phyloP scores from a whole-genome alignment of 2,888 invertebrate genomes.

The Prostheceraeus crozeri region DNA sequence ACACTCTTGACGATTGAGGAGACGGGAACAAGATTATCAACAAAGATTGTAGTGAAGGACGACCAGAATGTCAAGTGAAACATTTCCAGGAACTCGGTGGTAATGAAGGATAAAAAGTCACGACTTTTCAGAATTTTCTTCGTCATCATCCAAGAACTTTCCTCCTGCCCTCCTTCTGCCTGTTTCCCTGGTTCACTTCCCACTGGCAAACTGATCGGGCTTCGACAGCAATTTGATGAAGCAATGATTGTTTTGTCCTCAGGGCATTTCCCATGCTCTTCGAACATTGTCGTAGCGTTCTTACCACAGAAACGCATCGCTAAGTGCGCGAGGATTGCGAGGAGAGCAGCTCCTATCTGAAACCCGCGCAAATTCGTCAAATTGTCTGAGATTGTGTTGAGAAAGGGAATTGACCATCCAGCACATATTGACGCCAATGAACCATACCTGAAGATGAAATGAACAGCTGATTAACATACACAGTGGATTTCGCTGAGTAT shows the following conservation, averaged over 20 bases:
- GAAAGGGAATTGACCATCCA: slow-evolving; percentile 1
- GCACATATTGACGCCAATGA: not conserved
- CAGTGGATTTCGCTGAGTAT: too few species aligned
- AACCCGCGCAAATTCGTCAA: not conserved
- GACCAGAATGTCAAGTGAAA: slow-evolving; percentile 9
- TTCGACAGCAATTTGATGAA: not conserved
- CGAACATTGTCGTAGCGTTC: not conserved
- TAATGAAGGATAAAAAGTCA: not conserved
- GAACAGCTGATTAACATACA: too few species aligned
- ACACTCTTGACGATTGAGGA: not conserved
- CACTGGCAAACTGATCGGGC: not conserved
- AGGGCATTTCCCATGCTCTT: too few species aligned
- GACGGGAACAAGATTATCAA: slow-evolving; percentile 1
- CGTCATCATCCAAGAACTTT: not conserved
- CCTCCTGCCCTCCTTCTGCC: too few species aligned
- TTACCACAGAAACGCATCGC: not conserved
- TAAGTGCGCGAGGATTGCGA: not conserved
- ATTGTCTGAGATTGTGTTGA: not conserved
- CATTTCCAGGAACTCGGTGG: not conserved
- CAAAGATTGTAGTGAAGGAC: not conserved
- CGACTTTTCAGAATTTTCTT: not conserved
- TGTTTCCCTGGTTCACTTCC: too few species aligned
- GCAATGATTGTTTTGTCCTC: not conserved
- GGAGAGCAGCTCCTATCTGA: not conserved
- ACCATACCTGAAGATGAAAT: too few species aligned